A percentile compares a stretch with the other conserved stretches of the same genome.
phyloP scores from a whole-genome alignment of 2,797 vertebrate genomes.

The Cacajao melanocephalus region DNA sequence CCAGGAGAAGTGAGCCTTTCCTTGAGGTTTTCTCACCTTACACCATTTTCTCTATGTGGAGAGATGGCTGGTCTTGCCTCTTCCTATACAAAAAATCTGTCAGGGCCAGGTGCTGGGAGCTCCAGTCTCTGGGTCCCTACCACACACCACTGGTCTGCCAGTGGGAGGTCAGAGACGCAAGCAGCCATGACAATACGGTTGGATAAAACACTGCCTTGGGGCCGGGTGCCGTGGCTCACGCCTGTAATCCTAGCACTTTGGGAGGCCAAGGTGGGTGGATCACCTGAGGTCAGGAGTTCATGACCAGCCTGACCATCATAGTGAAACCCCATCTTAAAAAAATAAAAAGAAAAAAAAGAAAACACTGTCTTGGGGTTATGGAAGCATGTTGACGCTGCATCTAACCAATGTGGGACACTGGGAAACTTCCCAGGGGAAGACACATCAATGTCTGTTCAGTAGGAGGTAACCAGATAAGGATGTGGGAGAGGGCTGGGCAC shows the following conservation, averaged over 20 bases:
- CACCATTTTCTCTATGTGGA: background rate
- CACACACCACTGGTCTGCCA: background rate
- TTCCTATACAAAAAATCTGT: background rate
- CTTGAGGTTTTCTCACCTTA: background rate
- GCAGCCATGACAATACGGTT: background rate
- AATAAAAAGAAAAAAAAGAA: too few species aligned
- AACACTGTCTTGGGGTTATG: background rate
- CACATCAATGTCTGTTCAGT: background rate
- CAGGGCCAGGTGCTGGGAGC: background rate
- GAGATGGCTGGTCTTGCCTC: background rate
- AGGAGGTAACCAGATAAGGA: background rate
- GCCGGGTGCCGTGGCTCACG: too few species aligned
- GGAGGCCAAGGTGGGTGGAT: too few species aligned
- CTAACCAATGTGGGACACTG: background rate
- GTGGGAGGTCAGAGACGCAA: background rate
- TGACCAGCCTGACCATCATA: too few species aligned
- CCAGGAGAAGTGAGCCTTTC: background rate
- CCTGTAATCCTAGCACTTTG: too few species aligned
- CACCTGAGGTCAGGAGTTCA: too few species aligned
- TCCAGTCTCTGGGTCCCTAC: background rate
- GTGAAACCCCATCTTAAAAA: too few species aligned
- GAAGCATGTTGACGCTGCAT: background rate
- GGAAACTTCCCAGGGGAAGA: background rate
- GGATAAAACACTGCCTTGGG: background rate
- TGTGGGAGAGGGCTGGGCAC: too few species aligned